Evolutionary conservation across 2,113 vertebrate species (phyloP).

Genomic region (Furnarius figulus): DNA sequence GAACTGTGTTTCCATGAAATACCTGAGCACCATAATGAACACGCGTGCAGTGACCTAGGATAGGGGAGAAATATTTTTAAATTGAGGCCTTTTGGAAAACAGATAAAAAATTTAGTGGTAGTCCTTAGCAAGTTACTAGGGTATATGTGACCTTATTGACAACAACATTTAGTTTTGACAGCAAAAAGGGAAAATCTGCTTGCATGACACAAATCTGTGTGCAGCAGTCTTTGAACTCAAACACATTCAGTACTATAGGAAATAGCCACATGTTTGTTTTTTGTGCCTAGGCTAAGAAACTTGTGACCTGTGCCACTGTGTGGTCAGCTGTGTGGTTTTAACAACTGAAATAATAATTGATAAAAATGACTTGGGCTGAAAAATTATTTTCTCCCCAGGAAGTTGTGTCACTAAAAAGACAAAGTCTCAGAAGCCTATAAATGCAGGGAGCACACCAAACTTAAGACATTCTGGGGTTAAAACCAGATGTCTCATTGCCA

Average conservation of each 20-base stretch:
- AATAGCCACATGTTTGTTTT: neutral
- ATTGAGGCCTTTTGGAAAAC: neutral
- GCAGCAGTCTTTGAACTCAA: neutral
- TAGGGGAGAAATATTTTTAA: neutral
- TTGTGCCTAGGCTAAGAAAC: neutral
- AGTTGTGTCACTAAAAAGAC: neutral
- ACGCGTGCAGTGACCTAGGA: neutral
- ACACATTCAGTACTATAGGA: neutral
- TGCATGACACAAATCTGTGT: neutral
- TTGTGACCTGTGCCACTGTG: neutral
- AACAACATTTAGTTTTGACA: neutral
- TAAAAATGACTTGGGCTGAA: neutral
- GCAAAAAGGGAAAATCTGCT: neutral
- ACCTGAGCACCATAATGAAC: neutral
- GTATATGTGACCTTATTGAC: neutral
- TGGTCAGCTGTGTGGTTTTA: neutral
- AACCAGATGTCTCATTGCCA: neutral
- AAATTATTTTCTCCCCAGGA: neutral
- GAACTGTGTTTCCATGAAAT: neutral
- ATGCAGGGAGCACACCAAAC: neutral
- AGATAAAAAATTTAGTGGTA: neutral
- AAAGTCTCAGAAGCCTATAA: neutral
- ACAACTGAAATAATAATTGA: neutral
- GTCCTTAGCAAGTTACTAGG: neutral
- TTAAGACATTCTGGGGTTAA: neutral